Evolutionary conservation across 2,113 vertebrate species (phyloP), one percentile per base, ranked within the genome.

Genomic region (Ceyx cyanopectus): DNA sequence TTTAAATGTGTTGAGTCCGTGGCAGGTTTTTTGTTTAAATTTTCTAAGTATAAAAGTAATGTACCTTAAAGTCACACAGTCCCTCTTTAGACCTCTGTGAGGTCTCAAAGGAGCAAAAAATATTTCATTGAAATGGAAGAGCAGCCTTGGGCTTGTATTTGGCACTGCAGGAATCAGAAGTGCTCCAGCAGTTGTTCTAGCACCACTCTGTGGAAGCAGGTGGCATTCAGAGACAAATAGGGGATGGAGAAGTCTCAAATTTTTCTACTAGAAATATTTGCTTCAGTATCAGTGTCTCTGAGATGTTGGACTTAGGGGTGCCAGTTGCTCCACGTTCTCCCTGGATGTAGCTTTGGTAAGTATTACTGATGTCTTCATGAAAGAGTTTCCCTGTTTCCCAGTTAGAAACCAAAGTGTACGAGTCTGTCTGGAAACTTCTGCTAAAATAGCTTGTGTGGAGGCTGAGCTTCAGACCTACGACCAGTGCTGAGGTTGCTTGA

Each of bases 131-230:
- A 58, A 60, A 12, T 12, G 30, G 24, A 89, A 69, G 61, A 63
- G 60, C 26, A 67, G 18, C 27, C 66, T 77, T 69, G 23, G 13
- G 48, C n/a, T 86, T 45, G 29, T 65, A 4, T 88, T 86, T 65
- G 57, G 26, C 6, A 1, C 14, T 34, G 9, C 50, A 29, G 50
- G n/a, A 30, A 6, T 37, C 46, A 3, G 17, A 37, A 37, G 53
- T 21, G 48, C 53, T 75, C 27, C 1, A n/a, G 21, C 1, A 2
- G 8, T 53, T 90, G 60, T 84, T 94, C 13, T 1, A 91, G 94
- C 91, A 77, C 89, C 84, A 63, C 92, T 85, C 27, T 70, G 79
- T 93, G 95, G 89, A 56, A 92, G 57, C 57, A 41, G 17, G 46
- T 41, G 57, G 67, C 41, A 37, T 68, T 91, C 23, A 7, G 5